Base-by-base conservation (phyloP, 2,888 invertebrate species). In the Melinaea menophilus region DNA sequence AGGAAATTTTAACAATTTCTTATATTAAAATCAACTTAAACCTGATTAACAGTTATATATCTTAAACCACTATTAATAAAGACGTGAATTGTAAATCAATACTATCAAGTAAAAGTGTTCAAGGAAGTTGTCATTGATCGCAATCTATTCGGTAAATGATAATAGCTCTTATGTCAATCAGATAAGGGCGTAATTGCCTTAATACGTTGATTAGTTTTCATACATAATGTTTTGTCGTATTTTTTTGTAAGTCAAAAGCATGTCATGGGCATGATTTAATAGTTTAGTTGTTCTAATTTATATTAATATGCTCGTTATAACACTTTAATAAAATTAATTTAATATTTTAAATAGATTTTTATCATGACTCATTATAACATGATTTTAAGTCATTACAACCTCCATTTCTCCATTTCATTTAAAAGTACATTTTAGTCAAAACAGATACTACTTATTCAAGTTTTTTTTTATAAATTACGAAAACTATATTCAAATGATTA, bases 211-310 rank as follows among this genome's bases (percentile, higher is more conserved):
- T 11, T n/a, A 51, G 7, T 51, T 41, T 41, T 51, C 51, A 56
- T 5, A 48, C 55, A 41, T 58, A 35, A 41, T 62, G 55, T n/a
- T 12, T 41, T 37, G 31, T 59, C 37, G 34, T 46, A 45, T 67
- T 64, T 67, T 61, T 56, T 51, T 63, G 31, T 63, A 55, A 65
- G 61, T 59, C 65, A 67, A 67, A 63, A 61, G 59, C 67, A 59
- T 59, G 61, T 63, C 61, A 67, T 54, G 65, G 63, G 59, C 59
- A 63, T 65, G 51, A 56, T 56, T 13, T 4, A 45, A 3, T 56
- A 48, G 55, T 58, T 58, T 55, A 41, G 41, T 41, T 41, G 7
- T 9, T 9, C 11, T 9, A 9, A 3, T 5, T 41, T 41, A 51
- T 31, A 9, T 51, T 51, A 7, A 22, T 51, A 31, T 9, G 51